Base-by-base conservation (phyloP, 2,888 invertebrate species). In the Mylabris sibirica region DNA sequence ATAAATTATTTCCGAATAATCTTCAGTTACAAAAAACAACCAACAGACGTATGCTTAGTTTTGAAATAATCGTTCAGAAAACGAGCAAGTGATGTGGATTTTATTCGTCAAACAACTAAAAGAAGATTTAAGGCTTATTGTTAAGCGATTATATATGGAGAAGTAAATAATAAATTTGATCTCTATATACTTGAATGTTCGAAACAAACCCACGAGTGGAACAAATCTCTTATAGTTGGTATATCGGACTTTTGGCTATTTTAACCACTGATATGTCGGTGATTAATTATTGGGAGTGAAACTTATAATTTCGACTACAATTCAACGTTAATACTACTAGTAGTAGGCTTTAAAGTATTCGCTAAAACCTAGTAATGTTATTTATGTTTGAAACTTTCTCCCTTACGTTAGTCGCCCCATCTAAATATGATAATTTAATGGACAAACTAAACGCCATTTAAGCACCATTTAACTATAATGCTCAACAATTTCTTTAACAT, bases 391-490 rank as follows among this genome's bases (percentile, higher is more conserved):
- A 44, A 44, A 44, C 44, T 44, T 30, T 44, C 17, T 6, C 44
- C 44, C 44, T 8, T 44, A 44, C 44, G 44, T 5, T 44, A 44
- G 30, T 30, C 30, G n/a, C 44, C 38, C 38, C 44, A 44, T 44
- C 12, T 44, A 44, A 44, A 44, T 44, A 44, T 44, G 44, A 44
- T 44, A 44, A 44, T 44, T 44, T 44, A 44, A 44, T 44, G 44
- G 44, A 44, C 44, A 44, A 44, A 44, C 44, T 44, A 44, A 17
- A 17, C 17, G 44, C 17, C n/a, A 44, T 17, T 44, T 44, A 44
- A 44, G 44, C 44, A 44, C 44, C 44, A 44, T 44, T 44, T 44
- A 44, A 44, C 44, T 44, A 17, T n/a, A 17, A 17, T 17, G 5
- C 44, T 17, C 44, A 44, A 44, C 20, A 8, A 20, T 20, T 49